Evolutionary conservation across 2,113 vertebrate species (phyloP), one percentile per base, ranked within the genome.

Genomic region (Hiodon tergisus): DNA sequence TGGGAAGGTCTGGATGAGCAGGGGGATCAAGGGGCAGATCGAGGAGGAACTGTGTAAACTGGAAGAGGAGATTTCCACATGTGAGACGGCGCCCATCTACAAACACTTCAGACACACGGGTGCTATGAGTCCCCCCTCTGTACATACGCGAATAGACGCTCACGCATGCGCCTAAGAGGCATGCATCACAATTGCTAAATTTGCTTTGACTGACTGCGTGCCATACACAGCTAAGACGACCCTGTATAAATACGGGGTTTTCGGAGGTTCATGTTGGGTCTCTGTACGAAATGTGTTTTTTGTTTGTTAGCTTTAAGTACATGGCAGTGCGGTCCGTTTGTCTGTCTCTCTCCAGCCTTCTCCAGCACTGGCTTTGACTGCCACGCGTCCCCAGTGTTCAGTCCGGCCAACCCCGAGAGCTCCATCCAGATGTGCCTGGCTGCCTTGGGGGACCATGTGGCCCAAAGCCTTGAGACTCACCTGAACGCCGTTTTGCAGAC

Each of bases 351-450:
- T 76, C 74, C 81, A 98, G 95, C 92, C 48, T 94, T 90, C 80
- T 84, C 89, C 74, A 91, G 84, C 61, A 90, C 93, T 55, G 94
- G 94, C 48, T 97, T 95, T 80, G 93, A 97, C 85, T 90, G 87
- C 72, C 91, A 91, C 79, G 89, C 89, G 0, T 99, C 95, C 4
- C 90, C 89, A 2, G 95, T 97, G 81, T 98, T 98, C 86, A 93
- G 88, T 84, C 96, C 95, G 48, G 88, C 88, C 48, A 89, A 92
- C 80, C 94, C 95, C 0, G 95, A 95, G 77, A 93, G 83, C 81
- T 93, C 94, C 0, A 85, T 98, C 72, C 94, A 97, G 84, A 95
- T 97, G 78, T 94, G 91, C 81, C 87, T 99, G 60, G 91, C 93
- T 71, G 90, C 91, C 48, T 6, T 96, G 0, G 95, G 93, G 62